Base-by-base conservation (phyloP, 2,888 invertebrate species). In the Psylliodes chrysocephalus region DNA sequence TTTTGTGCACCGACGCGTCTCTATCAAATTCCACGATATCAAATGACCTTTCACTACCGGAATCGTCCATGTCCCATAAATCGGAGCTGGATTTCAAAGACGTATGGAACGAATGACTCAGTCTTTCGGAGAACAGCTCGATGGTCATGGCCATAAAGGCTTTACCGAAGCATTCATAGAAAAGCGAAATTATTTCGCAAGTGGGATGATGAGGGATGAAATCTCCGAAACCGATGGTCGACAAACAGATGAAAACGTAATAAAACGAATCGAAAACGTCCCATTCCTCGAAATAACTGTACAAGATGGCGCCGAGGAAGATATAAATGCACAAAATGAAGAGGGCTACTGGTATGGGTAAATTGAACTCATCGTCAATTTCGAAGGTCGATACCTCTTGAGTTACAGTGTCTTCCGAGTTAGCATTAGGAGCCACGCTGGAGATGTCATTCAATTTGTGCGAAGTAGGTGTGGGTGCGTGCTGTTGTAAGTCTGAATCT, bases 81-180 rank as follows among this genome's bases (percentile, higher is more conserved):
- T n/a, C n/a, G n/a, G n/a, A n/a, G n/a, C n/a, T n/a, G n/a, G 22
- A 87, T 79, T 94, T 95, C 17, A 90, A 90, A 75, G 92, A 93
- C 0, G 94, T 94, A 70, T 91, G 89, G 78, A 95, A 95, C 0
- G 93, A 92, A 79, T 93, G 89, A 46, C 92, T 91, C 44, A 89
- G 74, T 44, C 67, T 67, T 35, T 91, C 91, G 85, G 96, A 96
- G 0, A 97, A 95, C 12, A 97, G 96, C 78, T 96, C 97, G 75
- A 98, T 94, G 82, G 95, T 94, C 96, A 98, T 97, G 71, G 97
- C 95, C 52, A 97, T 97, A 15, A 98, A 85, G 0, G 98, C 95
- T 64, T 98, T 85, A 5, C 98, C 98, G 75, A 98, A 94, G 17
- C 98, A 91, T 59, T 98, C 85, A 79, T 98, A 97, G 46, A 96